Conservation (phyloP, 2,797 vertebrate genomes). For the Lophius americanus region DNA sequence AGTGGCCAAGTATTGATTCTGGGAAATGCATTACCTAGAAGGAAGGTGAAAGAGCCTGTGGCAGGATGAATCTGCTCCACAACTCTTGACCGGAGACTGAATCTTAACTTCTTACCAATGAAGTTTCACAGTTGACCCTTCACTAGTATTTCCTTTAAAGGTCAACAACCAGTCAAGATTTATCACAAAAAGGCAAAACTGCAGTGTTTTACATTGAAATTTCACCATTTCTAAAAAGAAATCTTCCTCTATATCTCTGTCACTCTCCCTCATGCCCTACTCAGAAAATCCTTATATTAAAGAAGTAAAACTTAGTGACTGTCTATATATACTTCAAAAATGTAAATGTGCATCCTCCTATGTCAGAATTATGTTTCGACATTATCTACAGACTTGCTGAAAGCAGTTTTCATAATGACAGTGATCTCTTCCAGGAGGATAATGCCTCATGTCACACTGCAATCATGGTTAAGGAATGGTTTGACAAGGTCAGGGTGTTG, state of each 20-base stretch:
- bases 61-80: neutral
- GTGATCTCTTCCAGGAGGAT: too few species aligned
- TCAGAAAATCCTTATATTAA: neutral
- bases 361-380: too few species aligned
- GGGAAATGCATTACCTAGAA: neutral
- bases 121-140: slow-evolving; percentile 9
- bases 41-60: neutral
- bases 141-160: neutral
- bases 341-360: too few species aligned
- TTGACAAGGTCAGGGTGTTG: too few species aligned
- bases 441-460: too few species aligned
- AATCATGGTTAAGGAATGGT: too few species aligned
- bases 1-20: slow-evolving; percentile 4
- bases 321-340: neutral
- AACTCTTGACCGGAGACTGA: slow-evolving; percentile 5
- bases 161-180: slow-evolving; percentile 17
- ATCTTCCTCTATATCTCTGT: neutral
- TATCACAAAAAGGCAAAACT: slow-evolving; percentile 1
- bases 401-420: too few species aligned
- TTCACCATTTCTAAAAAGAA: neutral
- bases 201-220: neutral
- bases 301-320: neutral
- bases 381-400: too few species aligned
- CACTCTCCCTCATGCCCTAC: neutral
- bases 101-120: slow-evolving; percentile 15